Conservation (phyloP, 2,888 invertebrate species). For the Caenorhabditis sulstoni region DNA sequence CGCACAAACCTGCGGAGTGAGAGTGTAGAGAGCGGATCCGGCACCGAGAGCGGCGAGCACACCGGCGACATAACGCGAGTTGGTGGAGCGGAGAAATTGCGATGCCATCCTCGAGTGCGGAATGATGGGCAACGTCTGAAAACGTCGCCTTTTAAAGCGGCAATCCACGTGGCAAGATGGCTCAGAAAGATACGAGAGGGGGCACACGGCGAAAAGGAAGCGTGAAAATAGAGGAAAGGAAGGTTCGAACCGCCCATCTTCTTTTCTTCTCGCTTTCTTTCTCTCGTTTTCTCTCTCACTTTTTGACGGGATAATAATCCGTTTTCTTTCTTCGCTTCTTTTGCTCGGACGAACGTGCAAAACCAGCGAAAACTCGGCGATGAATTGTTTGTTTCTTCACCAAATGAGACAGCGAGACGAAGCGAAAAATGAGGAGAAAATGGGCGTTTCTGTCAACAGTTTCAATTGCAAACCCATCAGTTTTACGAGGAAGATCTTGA, state of each 20-base stretch:
- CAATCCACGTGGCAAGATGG: background rate
- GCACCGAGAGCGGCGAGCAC: constrained; percentile 62
- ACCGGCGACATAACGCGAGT: constrained; percentile 58
- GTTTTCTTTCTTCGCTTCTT: constrained; percentile 19
- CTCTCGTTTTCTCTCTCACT: constrained; percentile 6
- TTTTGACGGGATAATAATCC: constrained; percentile 47
- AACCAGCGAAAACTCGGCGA: too few species aligned
- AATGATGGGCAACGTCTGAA: background rate
- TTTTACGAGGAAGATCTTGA: too few species aligned
- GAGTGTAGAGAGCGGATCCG: constrained; percentile 61
- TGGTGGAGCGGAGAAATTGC: constrained; percentile 55
- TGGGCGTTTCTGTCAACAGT: too few species aligned
- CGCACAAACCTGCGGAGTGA: constrained; percentile 56
- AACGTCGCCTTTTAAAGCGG: too few species aligned
- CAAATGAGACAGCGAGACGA: too few species aligned
- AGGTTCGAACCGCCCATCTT: background rate
- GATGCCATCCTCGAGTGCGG: constrained; percentile 54
- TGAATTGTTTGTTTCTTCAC: too few species aligned
- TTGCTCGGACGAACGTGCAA: constrained; percentile 2
- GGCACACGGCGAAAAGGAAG: background rate
- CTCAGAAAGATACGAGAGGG: background rate
- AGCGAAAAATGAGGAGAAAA: background rate
- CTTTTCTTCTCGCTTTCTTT: background rate
- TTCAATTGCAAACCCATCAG: background rate
- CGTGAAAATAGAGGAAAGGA: background rate